Evolutionary conservation across 1,140 invertebrate genomes (phyloP).

Genomic region (Bicyclus anynana): DNA sequence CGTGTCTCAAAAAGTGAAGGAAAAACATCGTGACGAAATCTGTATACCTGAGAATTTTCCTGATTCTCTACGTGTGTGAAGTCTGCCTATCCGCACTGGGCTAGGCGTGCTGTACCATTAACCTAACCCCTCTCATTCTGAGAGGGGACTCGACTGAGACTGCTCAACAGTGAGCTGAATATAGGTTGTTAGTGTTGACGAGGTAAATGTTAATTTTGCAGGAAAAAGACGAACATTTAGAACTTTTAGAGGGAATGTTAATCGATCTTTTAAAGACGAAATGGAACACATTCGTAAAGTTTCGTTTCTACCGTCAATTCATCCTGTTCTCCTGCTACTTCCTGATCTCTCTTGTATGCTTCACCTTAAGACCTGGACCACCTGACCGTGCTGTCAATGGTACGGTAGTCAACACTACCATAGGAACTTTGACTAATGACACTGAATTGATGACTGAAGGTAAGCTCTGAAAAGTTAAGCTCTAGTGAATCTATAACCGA

Average conservation of each 20-base stretch:
- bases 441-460: slow-evolving; percentile 45
- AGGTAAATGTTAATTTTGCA: slow-evolving; percentile 53
- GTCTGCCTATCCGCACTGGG: too few relatives aligned
- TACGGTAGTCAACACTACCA: slow-evolving; percentile 49
- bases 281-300: slow-evolving; percentile 98
- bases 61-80: too few relatives aligned
- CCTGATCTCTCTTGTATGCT: slow-evolving; percentile 90
- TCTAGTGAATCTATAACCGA: too few relatives aligned
- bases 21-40: too few relatives aligned
- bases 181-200: background rate
- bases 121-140: too few relatives aligned
- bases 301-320: slow-evolving; percentile 95
- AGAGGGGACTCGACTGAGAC: too few relatives aligned
- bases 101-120: too few relatives aligned
- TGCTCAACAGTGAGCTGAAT: background rate
- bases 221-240: slow-evolving; percentile 96
- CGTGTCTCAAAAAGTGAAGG: too few relatives aligned
- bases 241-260: slow-evolving; percentile 96
- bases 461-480: too few relatives aligned
- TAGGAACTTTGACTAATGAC: slow-evolving; percentile 37
- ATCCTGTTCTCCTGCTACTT: slow-evolving; percentile 94
- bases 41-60: too few relatives aligned
- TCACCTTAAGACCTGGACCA: slow-evolving; percentile 90
- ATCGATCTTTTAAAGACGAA: slow-evolving; percentile 97
- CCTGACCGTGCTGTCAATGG: slow-evolving; percentile 55